phyloP scores from a whole-genome alignment of 2,888 invertebrate genomes.

The Chaetoderma sp. region DNA sequence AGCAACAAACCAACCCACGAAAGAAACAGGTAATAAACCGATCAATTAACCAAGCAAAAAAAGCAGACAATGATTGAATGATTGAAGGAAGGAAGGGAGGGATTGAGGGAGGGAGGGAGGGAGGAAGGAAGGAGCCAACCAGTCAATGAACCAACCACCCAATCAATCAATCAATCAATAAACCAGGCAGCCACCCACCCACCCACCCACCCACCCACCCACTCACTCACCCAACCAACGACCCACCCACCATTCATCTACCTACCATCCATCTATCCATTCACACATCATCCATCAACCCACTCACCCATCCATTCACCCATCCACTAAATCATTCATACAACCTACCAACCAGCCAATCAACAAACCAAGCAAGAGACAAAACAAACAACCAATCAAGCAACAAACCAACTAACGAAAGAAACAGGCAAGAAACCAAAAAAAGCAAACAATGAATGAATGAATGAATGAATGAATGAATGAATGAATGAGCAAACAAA shows the following conservation, averaged over 20 bases:
- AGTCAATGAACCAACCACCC: too few relatives aligned
- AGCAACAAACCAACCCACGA: neutral
- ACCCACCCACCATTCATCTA: too few relatives aligned
- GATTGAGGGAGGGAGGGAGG: neutral
- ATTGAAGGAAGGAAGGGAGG: neutral
- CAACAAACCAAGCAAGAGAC: constrained; percentile 1
- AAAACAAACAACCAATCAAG: constrained; percentile 5
- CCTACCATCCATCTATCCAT: too few relatives aligned
- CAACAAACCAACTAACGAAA: neutral
- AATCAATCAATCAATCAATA: too few relatives aligned
- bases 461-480: neutral
- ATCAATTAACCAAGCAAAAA: neutral
- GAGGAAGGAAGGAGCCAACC: neutral
- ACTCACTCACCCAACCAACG: too few relatives aligned
- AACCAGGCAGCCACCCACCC: too few relatives aligned
- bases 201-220: too few relatives aligned
- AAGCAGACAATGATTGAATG: neutral
- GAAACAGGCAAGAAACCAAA: neutral
- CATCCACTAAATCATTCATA: too few relatives aligned
- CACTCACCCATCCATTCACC: too few relatives aligned
- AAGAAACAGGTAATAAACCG: neutral
- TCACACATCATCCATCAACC: too few relatives aligned
- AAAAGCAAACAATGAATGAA: neutral
- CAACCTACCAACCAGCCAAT: too few relatives aligned
- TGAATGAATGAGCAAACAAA: too few relatives aligned